Evolutionary conservation across 2,113 vertebrate genomes (phyloP), one percentile per base, ranked within the genome.

Genomic region (Trinectes maculatus): DNA sequence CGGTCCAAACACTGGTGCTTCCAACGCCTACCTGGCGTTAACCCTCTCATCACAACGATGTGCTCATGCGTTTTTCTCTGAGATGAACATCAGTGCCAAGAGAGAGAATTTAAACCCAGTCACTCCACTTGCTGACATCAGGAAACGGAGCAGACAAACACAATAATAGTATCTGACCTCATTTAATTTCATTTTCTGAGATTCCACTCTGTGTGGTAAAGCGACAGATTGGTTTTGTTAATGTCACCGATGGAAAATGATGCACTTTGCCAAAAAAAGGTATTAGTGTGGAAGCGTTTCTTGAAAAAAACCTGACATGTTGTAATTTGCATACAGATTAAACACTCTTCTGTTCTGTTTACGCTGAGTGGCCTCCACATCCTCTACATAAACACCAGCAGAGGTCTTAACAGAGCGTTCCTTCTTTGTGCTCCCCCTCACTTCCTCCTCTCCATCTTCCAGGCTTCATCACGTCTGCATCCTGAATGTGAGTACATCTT

Each of bases 401-500:
- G 49, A 22, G 31, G 37, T 43, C 71, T 36, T 39, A 33, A 70
- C 11, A 21, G n/a, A 65, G 8, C 21, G 13, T 53, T 15, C 15
- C 5, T 22, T 65, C 33, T 8, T 43, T 22, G 15, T 51, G 4
- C 18, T 39, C 25, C 53, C 6, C 28, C 13, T 40, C 52, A 3
- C 43, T 59, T 65, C 12, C 53, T 39, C 74, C 34, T 51, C 5
- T 63, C 24, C n/a, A 21, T 3, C 29, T 55, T 56, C 13, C 26
- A 93, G 92, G 89, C 54, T 16, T 81, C 78, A 71, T 88, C 89
- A 0, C 86, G 80, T 65, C 77, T 92, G 58, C 92, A 93, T 74
- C 92, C 91, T 3, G 92, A 93, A 66, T 93, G 92, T n/a, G 92
- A 93, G 61, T 91, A 83, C 64, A 86, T 93, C 44, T 92, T 91